Percentiles rank a stretch among this genome's conserved stretches.
phyloP scores from a whole-genome alignment of 2,113 vertebrate genomes.

The cattle (Bos taurus) region ARS-UCD2.0 NC_037329.1:38150501-38151000 shows the following conservation, averaged over 20 bases:
- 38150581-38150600: neutral
- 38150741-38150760: neutral
- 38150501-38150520: neutral
- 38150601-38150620: neutral
- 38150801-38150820: neutral
- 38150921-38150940: neutral
- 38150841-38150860: neutral
- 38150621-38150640: neutral
- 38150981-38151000: constrained; percentile 43
- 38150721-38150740: accelerated
- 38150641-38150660: neutral
- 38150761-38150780: neutral
- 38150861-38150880: neutral
- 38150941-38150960: constrained; percentile 26
- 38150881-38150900: neutral
- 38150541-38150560: neutral
- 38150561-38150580: neutral
- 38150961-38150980: neutral
- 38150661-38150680: neutral
- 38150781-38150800: neutral
- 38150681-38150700: neutral
- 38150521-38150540: neutral
- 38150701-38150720: neutral
- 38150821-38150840: neutral
- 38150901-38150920: constrained; percentile 12